Evolutionary conservation across 2,888 invertebrate genomes (phyloP).

Genomic region (Dyspetes luteomarginatus): DNA sequence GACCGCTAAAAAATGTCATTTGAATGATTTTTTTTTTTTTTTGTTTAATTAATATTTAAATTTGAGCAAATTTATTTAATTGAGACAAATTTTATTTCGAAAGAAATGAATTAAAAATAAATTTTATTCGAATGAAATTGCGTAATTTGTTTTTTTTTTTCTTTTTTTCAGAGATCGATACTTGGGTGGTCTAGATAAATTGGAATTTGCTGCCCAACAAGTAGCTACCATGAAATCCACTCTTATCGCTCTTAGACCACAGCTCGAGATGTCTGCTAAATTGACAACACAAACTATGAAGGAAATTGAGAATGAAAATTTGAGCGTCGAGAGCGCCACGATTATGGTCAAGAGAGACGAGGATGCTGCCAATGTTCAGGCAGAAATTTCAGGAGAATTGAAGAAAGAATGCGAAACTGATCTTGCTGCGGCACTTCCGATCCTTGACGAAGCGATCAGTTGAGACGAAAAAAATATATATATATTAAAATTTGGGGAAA

Average conservation of each 20-base stretch:
- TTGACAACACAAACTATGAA: conserved; percentile 91
- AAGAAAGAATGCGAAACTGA: conserved; percentile 97
- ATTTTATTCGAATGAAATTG: too few species aligned
- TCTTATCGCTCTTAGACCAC: conserved; percentile 89
- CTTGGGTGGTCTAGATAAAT: conserved; percentile 90
- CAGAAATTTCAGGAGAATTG: conserved; percentile 91
- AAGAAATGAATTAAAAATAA: too few species aligned
- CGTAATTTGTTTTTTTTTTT: conserved; percentile 4
- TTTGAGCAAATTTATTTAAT: too few species aligned
- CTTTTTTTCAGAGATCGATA: conserved; percentile 87
- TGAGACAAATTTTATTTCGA: too few species aligned
- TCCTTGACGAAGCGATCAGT: conserved; percentile 89
- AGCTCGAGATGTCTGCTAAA: conserved; percentile 89
- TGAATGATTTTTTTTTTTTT: conserved; percentile 6
- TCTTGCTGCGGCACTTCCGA: conserved; percentile 93
- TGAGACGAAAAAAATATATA: conserved; percentile 18
- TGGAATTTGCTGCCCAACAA: conserved; percentile 90
- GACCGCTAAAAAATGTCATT: too few species aligned
- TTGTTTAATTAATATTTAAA: too few species aligned
- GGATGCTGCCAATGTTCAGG: conserved; percentile 93
- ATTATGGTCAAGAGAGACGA: conserved; percentile 93
- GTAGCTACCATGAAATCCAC: conserved; percentile 91
- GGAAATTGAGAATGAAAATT: conserved; percentile 90
- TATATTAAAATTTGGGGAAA: not conserved
- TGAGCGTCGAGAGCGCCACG: conserved; percentile 91